Evolutionary conservation across 2,113 vertebrate species (phyloP).

Genomic region (Sminthopsis crassicaudata): DNA sequence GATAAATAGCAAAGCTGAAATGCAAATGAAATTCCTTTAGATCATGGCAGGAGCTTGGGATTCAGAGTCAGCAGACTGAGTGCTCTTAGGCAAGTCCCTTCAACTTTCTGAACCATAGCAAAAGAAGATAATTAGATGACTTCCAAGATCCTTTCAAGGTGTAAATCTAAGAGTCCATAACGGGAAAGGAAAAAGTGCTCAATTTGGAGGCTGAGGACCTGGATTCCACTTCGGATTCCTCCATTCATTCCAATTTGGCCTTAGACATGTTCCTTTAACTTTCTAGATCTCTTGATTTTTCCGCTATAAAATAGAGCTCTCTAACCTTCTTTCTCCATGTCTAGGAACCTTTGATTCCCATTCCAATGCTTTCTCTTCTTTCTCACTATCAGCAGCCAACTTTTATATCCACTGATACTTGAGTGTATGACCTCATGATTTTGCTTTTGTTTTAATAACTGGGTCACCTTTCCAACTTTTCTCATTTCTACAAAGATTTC

Average conservation of each 20-base stretch:
- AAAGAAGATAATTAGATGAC: neutral
- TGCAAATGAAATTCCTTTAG: neutral
- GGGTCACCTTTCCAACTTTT: slow-evolving; percentile 27
- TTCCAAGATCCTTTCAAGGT: neutral
- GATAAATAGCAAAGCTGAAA: neutral
- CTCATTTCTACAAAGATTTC: slow-evolving; percentile 20
- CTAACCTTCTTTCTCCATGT: neutral
- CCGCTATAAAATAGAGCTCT: neutral
- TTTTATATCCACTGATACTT: slow-evolving; percentile 22
- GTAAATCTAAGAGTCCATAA: neutral
- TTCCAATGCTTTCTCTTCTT: neutral
- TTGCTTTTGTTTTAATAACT: neutral
- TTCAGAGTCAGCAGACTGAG: neutral
- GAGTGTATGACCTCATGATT: neutral
- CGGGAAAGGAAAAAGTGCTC: neutral
- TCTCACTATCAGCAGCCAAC: neutral
- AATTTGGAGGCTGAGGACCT: neutral
- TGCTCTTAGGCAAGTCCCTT: neutral
- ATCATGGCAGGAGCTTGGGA: neutral
- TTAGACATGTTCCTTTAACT: neutral
- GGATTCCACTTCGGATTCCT: neutral
- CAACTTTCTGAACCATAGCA: neutral
- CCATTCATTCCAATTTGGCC: neutral
- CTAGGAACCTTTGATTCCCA: neutral
- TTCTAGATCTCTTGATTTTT: neutral